phyloP scores from a whole-genome alignment of 2,797 vertebrate genomes.

The Adrianichthys oophorus region DNA sequence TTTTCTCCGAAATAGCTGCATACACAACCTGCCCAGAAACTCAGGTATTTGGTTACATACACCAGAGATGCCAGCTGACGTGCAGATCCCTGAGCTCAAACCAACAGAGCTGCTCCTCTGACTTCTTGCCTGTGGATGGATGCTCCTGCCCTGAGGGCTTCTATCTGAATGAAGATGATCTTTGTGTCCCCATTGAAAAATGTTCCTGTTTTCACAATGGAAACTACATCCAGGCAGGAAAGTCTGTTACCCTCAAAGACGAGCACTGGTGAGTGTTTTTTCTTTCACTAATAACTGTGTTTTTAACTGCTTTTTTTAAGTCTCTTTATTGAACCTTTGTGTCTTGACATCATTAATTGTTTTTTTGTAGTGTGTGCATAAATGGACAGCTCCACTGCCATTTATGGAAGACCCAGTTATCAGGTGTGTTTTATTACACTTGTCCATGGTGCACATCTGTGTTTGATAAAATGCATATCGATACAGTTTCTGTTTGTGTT shows the following conservation, averaged over 20 bases:
- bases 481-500: conserved; percentile 35
- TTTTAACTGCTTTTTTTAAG: too few species aligned
- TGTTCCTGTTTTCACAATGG: conserved; percentile 88
- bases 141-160: conserved; percentile 85
- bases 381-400: conserved; percentile 84
- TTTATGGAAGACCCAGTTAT: conserved; percentile 57
- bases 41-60: conserved; percentile 87
- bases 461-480: neutral
- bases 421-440: conserved; percentile 59
- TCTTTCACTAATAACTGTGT: neutral
- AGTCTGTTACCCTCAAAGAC: conserved; percentile 80
- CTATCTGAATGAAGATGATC: conserved; percentile 80
- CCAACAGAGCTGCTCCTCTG: conserved; percentile 75
- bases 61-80: conserved; percentile 86
- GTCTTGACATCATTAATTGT: neutral
- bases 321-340: neutral
- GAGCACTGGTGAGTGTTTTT: conserved; percentile 84
- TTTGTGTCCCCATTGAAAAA: conserved; percentile 82
- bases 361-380: conserved; percentile 80
- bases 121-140: conserved; percentile 88
- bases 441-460: neutral
- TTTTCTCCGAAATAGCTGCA: conserved; percentile 72
- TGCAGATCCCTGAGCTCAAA: conserved; percentile 84
- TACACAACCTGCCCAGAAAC: conserved; percentile 82
- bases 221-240: conserved; percentile 78